Evolutionary conservation across 2,888 invertebrate species (phyloP).

Genomic region (Eledone cirrhosa): DNA sequence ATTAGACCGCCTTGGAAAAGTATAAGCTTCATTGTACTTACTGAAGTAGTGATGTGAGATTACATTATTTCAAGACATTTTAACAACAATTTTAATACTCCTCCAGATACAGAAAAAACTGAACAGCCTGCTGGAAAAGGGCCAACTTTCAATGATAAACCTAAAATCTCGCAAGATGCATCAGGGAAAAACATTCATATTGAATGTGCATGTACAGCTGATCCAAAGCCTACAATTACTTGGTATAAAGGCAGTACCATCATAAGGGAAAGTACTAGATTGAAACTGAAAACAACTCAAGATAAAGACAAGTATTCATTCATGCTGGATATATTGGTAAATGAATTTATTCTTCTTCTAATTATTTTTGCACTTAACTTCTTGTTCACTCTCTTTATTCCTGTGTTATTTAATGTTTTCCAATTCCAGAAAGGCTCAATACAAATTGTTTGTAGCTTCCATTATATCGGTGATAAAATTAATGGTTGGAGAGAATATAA

Average conservation of each 20-base stretch:
- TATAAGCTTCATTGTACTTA: too few species aligned
- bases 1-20: too few species aligned
- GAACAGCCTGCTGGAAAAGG: constrained; percentile 68
- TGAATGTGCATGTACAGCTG: constrained; percentile 90
- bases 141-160: constrained; percentile 97
- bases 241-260: constrained; percentile 93
- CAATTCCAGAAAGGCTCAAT: too few species aligned
- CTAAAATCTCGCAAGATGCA: constrained; percentile 97
- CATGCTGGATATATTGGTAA: constrained; percentile 74
- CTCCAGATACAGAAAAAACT: constrained; percentile 1
- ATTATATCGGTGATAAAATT: too few species aligned
- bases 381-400: too few species aligned
- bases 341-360: not conserved
- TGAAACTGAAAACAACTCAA: constrained; percentile 82
- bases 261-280: constrained; percentile 82
- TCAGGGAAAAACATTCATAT: constrained; percentile 95
- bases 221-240: constrained; percentile 91
- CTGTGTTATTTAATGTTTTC: too few species aligned
- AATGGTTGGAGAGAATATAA: too few species aligned
- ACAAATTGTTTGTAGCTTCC: too few species aligned
- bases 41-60: too few species aligned
- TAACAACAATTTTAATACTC: not conserved
- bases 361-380: too few species aligned
- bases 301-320: constrained; percentile 86
- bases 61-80: too few species aligned